Percentiles rank a stretch among this genome's conserved stretches.
phyloP scores from a whole-genome alignment of 2,113 vertebrate genomes.

The Scortum barcoo region DNA sequence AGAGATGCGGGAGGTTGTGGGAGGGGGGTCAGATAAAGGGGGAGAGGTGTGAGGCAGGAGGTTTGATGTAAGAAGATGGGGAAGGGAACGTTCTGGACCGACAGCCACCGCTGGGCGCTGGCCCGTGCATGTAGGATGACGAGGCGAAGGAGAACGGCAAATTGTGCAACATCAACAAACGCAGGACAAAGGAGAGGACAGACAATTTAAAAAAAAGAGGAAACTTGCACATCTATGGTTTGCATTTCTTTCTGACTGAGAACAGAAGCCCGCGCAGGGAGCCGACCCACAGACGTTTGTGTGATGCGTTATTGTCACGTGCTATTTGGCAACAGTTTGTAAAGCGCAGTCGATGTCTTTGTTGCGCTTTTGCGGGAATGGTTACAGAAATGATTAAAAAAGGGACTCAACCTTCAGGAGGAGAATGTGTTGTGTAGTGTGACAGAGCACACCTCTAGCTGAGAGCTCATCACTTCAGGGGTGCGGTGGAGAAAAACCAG shows the following conservation, averaged over 20 bases:
- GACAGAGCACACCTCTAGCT: too few species aligned
- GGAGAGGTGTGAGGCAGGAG: not conserved
- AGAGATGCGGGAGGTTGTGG: not conserved
- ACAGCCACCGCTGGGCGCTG: not conserved
- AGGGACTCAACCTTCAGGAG: too few species aligned
- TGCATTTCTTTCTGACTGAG: not conserved
- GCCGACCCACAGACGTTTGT: not conserved
- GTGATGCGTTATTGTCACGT: not conserved
- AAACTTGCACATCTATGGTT: not conserved
- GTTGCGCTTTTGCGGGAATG: too few species aligned
- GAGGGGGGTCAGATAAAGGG: not conserved
- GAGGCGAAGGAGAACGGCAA: not conserved
- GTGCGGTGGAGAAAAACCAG: too few species aligned
- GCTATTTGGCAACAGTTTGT: too few species aligned
- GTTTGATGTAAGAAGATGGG: not conserved
- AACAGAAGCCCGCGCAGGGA: not conserved
- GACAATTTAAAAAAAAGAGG: not conserved
- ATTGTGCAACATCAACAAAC: not conserved
- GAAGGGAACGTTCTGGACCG: constrained; percentile 8
- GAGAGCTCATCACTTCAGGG: too few species aligned
- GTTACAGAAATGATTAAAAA: too few species aligned
- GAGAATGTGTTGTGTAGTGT: too few species aligned
- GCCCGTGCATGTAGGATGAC: not conserved
- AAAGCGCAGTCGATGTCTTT: too few species aligned
- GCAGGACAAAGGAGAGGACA: not conserved